Conservation (phyloP, 1,140 invertebrate species). For the Drosophila kurseongensis region DNA sequence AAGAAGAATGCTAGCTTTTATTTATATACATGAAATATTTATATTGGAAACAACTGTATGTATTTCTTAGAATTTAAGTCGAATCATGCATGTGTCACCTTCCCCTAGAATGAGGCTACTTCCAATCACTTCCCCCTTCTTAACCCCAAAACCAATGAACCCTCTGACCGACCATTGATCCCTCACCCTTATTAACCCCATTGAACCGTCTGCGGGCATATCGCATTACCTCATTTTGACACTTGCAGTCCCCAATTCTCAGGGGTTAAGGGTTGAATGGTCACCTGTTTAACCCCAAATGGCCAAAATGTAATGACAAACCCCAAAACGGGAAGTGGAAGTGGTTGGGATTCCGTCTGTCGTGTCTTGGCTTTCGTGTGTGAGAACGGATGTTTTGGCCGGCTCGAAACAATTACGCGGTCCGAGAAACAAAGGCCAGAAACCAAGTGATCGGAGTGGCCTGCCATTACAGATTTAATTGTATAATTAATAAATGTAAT, state of each 20-base stretch:
- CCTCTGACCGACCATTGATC: constrained; percentile 24
- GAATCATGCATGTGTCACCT: neutral
- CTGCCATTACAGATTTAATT: constrained; percentile 81
- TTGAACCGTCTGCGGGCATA: constrained; percentile 14
- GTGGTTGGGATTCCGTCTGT: constrained; percentile 57
- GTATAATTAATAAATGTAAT: constrained; percentile 83
- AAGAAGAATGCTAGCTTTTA: no score
- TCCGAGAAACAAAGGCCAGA: constrained; percentile 47
- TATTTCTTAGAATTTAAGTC: neutral
- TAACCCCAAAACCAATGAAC: constrained; percentile 24
- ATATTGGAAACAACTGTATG: no score
- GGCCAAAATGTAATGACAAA: constrained; percentile 23
- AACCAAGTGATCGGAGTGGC: constrained; percentile 32
- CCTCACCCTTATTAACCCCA: constrained; percentile 32
- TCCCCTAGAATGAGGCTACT: neutral
- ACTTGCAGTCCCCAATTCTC: constrained; percentile 19
- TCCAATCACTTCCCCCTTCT: constrained; percentile 8
- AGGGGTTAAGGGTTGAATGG: constrained; percentile 57
- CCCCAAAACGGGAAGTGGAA: constrained; percentile 74
- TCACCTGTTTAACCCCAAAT: constrained; percentile 31
- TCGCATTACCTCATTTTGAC: constrained; percentile 43
- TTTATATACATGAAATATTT: neutral
- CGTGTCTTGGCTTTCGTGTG: constrained; percentile 13
- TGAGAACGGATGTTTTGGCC: constrained; percentile 77
- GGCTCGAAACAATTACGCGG: constrained; percentile 68